Conservation (phyloP, 2,113 vertebrate species). For the Caranx ignobilis region DNA sequence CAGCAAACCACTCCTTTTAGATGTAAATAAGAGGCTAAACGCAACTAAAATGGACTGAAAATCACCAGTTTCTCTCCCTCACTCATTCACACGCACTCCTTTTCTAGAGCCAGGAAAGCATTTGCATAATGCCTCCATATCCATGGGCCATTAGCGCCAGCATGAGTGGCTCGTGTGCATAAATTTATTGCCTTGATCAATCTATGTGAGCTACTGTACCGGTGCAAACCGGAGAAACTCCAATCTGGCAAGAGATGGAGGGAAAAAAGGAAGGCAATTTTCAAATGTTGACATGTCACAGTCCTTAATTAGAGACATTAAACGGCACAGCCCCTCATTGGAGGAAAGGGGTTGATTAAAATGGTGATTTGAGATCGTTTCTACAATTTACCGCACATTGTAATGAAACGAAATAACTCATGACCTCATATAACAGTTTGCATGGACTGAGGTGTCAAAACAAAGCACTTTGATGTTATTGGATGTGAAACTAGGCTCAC, state of each 20-base stretch:
- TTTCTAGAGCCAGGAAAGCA: constrained; percentile 38
- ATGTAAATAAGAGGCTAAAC: constrained; percentile 60
- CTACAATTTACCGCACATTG: neutral
- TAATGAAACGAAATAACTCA: constrained; percentile 1
- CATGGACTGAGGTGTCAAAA: neutral
- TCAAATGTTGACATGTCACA: constrained; percentile 2
- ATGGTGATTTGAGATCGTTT: neutral
- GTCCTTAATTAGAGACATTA: neutral
- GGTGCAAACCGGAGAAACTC: constrained; percentile 22
- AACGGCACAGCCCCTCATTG: neutral
- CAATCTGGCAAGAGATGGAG: constrained; percentile 12
- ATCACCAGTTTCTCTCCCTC: constrained; percentile 54
- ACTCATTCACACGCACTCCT: constrained; percentile 52
- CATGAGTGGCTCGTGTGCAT: constrained; percentile 67
- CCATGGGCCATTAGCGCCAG: constrained; percentile 73
- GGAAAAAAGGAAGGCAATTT: neutral
- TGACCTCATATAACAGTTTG: neutral
- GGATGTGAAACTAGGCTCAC: neutral
- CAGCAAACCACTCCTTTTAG: constrained; percentile 49
- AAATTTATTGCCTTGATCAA: constrained; percentile 74
- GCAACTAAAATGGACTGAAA: constrained; percentile 62
- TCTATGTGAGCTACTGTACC: constrained; percentile 65
- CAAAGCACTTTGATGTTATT: neutral
- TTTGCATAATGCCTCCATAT: constrained; percentile 79
- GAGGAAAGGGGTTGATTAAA: constrained; percentile 5